These are phyloP conservation scores for Drosophila paulistorum DNA, from an alignment of 1,140 invertebrate species.

Conservation along the genomic window DNA sequence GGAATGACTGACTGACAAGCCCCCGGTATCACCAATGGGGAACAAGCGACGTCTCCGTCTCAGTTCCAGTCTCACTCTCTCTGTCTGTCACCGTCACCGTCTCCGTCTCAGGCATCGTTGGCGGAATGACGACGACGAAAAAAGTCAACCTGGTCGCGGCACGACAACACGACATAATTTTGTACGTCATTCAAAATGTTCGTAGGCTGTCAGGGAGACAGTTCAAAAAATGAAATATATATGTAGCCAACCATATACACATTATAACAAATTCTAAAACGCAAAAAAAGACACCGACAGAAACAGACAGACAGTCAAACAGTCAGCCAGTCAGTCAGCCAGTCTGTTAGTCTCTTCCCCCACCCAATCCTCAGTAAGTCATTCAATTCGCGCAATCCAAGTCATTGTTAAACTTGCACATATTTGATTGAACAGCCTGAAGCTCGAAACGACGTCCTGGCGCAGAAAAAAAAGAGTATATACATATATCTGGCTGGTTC, in stretches of 20 bases:
- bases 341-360: slow-evolving; percentile 10
- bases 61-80: background rate
- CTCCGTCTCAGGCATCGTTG: slow-evolving; percentile 3
- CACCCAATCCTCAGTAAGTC: slow-evolving; percentile 19
- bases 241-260: slow-evolving; percentile 32
- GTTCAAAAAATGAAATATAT: slow-evolving; percentile 79
- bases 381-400: slow-evolving; percentile 16
- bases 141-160: slow-evolving; percentile 72
- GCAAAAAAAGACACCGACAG: slow-evolving; percentile 61
- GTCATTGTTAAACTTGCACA: slow-evolving; percentile 30
- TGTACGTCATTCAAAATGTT: slow-evolving; percentile 79
- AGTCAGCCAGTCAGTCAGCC: slow-evolving; percentile 27
- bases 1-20: background rate
- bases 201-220: slow-evolving; percentile 76
- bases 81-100: background rate
- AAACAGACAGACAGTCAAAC: background rate
- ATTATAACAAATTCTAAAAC: slow-evolving; percentile 72
- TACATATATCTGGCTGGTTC: background rate
- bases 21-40: slow-evolving; percentile 19
- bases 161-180: slow-evolving; percentile 82
- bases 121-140: slow-evolving; percentile 57
- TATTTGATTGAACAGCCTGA: slow-evolving; percentile 51
- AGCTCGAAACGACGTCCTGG: background rate
- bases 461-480: too few relatives aligned
- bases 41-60: slow-evolving; percentile 28